A percentile compares a stretch with the other conserved stretches of the same genome.
Evolutionary conservation across 2,888 invertebrate species (phyloP).

Genomic region (Thymelicus sylvestris): DNA sequence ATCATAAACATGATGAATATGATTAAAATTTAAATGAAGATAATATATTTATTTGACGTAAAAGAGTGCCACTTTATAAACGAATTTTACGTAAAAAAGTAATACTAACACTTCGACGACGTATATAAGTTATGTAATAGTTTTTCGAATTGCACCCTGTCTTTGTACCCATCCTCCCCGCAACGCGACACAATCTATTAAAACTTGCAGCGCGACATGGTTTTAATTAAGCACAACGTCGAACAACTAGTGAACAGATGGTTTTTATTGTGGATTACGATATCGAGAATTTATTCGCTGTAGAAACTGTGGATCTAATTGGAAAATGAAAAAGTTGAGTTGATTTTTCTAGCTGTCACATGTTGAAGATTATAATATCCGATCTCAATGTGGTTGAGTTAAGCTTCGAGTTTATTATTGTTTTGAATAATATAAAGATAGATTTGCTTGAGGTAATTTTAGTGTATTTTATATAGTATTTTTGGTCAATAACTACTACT

Average conservation of each 20-base stretch:
- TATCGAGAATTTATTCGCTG: conserved; percentile 26
- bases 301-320: conserved; percentile 11
- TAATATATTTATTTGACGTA: too few relatives aligned
- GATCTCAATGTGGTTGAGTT: too few relatives aligned
- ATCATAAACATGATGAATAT: too few relatives aligned
- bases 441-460: too few relatives aligned
- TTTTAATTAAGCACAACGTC: conserved; percentile 28
- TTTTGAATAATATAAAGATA: too few relatives aligned
- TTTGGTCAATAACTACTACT: too few relatives aligned
- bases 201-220: conserved; percentile 26
- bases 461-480: too few relatives aligned
- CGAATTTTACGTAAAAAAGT: too few relatives aligned
- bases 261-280: conserved; percentile 20
- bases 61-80: too few relatives aligned
- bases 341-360: neutral
- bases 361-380: neutral
- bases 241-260: conserved; percentile 20
- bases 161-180: conserved; percentile 12
- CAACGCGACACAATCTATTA: conserved; percentile 22
- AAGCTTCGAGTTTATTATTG: too few relatives aligned
- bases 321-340: neutral
- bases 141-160: neutral
- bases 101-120: too few relatives aligned
- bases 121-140: neutral
- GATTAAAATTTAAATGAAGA: too few relatives aligned